A percentile compares a stretch with the other conserved stretches of the same genome.
phyloP scores from a whole-genome alignment of 2,113 vertebrate species.

The Sorex fumeus region DNA sequence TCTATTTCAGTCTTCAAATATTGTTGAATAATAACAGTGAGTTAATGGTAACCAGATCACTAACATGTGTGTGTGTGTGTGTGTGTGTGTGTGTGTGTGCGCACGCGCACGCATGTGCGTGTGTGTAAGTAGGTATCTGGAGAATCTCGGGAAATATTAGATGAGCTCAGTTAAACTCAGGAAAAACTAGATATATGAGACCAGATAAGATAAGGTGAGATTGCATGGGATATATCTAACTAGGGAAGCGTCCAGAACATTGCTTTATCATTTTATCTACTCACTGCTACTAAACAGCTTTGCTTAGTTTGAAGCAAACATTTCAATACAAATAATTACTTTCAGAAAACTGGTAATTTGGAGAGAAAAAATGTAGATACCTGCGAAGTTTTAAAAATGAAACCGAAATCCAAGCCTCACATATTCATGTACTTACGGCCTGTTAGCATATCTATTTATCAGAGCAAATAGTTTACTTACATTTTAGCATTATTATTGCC shows the following conservation, averaged over 20 bases:
- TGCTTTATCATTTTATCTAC: background rate
- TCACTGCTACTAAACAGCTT: slow-evolving; percentile 25
- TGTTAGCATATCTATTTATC: slow-evolving; percentile 13
- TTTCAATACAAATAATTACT: slow-evolving; percentile 30
- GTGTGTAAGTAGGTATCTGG: background rate
- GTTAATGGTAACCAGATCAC: background rate
- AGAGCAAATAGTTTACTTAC: background rate
- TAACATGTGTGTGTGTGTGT: background rate
- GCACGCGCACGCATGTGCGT: too few relatives aligned
- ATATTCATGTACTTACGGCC: background rate
- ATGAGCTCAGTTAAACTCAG: slow-evolving; percentile 26
- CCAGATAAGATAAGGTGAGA: too few relatives aligned
- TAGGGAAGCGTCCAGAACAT: slow-evolving; percentile 15
- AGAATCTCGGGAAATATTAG: slow-evolving; percentile 27
- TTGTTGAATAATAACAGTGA: background rate
- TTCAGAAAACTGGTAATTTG: slow-evolving; percentile 20
- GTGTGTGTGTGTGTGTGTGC: background rate
- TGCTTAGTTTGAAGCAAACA: slow-evolving; percentile 53
- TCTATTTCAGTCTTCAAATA: background rate
- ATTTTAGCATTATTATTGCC: slow-evolving; percentile 18
- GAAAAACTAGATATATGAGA: too few relatives aligned
- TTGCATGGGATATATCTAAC: background rate
- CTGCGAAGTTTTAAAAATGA: background rate
- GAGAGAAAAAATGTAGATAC: slow-evolving; percentile 11
- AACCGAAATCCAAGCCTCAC: background rate